These are phyloP conservation scores for Ardeotis arabs DNA, from an alignment of 2,113 vertebrate genomes.

Conservation along the genomic window DNA sequence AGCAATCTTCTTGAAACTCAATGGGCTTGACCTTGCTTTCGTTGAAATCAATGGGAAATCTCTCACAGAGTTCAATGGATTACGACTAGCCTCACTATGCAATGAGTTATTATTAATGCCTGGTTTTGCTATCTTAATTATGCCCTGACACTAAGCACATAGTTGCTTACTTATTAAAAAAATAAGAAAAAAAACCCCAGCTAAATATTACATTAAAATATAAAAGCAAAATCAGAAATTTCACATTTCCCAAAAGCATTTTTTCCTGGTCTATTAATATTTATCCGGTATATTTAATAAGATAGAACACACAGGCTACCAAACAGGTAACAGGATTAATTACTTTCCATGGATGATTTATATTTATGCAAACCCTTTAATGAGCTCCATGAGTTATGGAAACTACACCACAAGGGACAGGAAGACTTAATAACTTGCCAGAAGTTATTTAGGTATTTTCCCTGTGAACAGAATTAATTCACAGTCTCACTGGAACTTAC, in stretches of 20 bases:
- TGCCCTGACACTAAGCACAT: background rate
- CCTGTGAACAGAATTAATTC: constrained; percentile 40
- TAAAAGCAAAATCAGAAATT: background rate
- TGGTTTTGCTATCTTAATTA: background rate
- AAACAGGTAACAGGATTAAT: constrained; percentile 24
- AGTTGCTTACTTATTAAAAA: background rate
- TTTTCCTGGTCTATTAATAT: background rate
- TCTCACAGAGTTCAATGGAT: background rate
- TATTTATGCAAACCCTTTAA: constrained; percentile 29
- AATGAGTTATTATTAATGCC: background rate
- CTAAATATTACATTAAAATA: background rate
- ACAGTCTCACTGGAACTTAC: background rate
- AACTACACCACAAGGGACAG: constrained; percentile 23
- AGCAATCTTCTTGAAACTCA: constrained; percentile 27
- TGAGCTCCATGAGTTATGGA: constrained; percentile 8
- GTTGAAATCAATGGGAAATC: background rate
- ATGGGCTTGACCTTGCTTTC: background rate
- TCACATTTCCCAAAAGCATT: background rate
- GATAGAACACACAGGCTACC: background rate
- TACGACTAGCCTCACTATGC: background rate
- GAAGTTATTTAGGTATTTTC: constrained; percentile 42
- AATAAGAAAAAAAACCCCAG: accelerated
- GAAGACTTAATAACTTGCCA: constrained; percentile 47
- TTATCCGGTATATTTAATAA: background rate
- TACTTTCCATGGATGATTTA: background rate